Conservation (phyloP, 2,113 vertebrate species). For the Corythaixoides concolor region DNA sequence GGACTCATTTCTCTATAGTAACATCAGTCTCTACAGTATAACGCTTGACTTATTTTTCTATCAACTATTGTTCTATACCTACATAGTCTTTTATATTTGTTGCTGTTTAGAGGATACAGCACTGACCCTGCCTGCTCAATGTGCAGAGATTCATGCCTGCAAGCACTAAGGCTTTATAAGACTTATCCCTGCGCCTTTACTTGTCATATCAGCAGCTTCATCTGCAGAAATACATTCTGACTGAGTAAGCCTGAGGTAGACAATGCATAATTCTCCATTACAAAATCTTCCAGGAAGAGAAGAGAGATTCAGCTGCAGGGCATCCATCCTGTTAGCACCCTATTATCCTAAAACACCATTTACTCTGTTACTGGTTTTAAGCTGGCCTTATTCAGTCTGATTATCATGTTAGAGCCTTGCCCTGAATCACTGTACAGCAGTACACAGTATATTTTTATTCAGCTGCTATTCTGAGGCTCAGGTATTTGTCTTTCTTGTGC, state of each 20-base stretch:
- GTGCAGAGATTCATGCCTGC: constrained; percentile 64
- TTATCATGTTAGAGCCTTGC: constrained; percentile 53
- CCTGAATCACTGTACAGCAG: constrained; percentile 9
- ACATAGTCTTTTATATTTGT: constrained; percentile 54
- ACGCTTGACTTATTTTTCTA: constrained; percentile 67
- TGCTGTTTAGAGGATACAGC: constrained; percentile 29
- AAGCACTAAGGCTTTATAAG: constrained; percentile 56
- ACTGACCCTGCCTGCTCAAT: constrained; percentile 49
- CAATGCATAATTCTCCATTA: constrained; percentile 77
- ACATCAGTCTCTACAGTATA: constrained; percentile 40
- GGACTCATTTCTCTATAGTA: constrained; percentile 65
- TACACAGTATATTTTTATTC: constrained; percentile 20
- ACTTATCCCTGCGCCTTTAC: constrained; percentile 58
- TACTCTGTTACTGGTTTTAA: constrained; percentile 65
- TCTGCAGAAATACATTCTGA: constrained; percentile 77
- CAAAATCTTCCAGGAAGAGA: constrained; percentile 68
- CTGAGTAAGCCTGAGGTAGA: constrained; percentile 77
- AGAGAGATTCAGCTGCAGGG: constrained; percentile 73
- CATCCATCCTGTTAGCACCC: constrained; percentile 66
- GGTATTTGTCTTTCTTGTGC: not conserved
- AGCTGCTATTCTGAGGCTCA: constrained; percentile 17
- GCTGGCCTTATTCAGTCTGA: constrained; percentile 65
- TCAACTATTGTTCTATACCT: constrained; percentile 52
- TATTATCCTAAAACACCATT: constrained; percentile 73
- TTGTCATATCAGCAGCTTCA: constrained; percentile 75